Evolutionary conservation across 2,797 vertebrate genomes (phyloP), one percentile per base, ranked within the genome.

Genomic region (Enteromius thamalakanensis): DNA sequence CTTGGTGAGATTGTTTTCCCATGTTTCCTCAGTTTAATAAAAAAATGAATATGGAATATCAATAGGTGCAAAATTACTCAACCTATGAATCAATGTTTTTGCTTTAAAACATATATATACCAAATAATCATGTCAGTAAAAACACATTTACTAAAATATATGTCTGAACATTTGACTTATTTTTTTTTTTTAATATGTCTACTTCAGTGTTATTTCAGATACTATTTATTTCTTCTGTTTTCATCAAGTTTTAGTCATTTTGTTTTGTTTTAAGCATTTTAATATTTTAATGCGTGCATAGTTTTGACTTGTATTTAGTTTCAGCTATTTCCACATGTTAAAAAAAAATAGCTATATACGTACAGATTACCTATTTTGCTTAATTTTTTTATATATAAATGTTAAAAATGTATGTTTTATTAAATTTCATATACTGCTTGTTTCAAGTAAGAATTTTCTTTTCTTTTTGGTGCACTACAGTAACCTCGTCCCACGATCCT

Each of bases 401-500:
- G 1, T 49, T 51, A 19, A 17, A 51, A 51, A 19, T 45, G 17
- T 2, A 23, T 55, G 10, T 26, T 14, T 62, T 15, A 2, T 15
- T 1, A 1, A 2, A 62, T 62, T 62, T 62, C 26, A 64, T 2
- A 14, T 29, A 1, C 5, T 14, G 58, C 26, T 62, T 29, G 14
- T 29, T 7, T 62, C 6, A 53, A 53, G 19, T 15, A 42, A 42
- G 40, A 42, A 10, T 42, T 76, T 34, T 10, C 0, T 0, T 32
- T 15, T 77, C 2, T 4, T 45, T 75, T 23, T 64, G 32, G 4
- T 82, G 72, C 62, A 83, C 62, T 69, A 8, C 2, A 76, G 72
- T 83, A 76, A 83, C 81, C 81, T 58, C 37, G 9, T 23, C 72
- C 49, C 26, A 62, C 10, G 37, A 53, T 29, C 11, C 60, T 26